Percentiles rank a stretch among this genome's conserved stretches.
Evolutionary conservation across 2,797 vertebrate genomes (phyloP).

Genomic region (Ctenopoma kingsleyae): DNA sequence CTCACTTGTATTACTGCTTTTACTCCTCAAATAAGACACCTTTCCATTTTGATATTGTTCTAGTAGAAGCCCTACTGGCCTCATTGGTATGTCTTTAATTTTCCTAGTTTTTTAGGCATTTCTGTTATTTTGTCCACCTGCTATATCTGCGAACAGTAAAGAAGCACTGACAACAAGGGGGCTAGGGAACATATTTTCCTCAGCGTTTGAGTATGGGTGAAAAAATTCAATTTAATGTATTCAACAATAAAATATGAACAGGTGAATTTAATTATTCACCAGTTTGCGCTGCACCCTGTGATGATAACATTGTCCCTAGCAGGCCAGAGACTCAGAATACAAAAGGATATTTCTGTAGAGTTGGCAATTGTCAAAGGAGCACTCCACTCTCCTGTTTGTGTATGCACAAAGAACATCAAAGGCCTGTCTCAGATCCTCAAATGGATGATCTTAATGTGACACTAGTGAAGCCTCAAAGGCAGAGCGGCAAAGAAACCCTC

Average conservation of each 20-base stretch:
- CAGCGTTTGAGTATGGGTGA: conserved; percentile 31
- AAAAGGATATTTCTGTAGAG: conserved; percentile 72
- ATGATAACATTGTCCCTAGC: conserved; percentile 75
- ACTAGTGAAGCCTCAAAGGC: conserved; percentile 76
- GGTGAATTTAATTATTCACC: conserved; percentile 80
- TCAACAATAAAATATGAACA: conserved; percentile 77
- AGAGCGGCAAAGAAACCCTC: conserved; percentile 66
- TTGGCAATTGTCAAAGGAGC: conserved; percentile 80
- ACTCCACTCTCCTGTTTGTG: conserved; percentile 77
- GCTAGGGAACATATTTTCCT: conserved; percentile 35
- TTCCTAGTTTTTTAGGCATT: conserved; percentile 9
- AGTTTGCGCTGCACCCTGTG: conserved; percentile 59
- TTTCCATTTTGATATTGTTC: conserved; percentile 3
- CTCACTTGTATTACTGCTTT: not conserved
- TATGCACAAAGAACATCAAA: conserved; percentile 85
- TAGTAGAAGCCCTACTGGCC: not conserved
- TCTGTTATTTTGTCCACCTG: conserved; percentile 35
- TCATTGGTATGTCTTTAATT: conserved; percentile 4
- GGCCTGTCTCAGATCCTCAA: conserved; percentile 76
- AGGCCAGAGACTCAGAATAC: conserved; percentile 66
- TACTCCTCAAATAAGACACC: conserved; percentile 12
- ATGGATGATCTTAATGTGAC: conserved; percentile 83
- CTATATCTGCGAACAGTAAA: conserved; percentile 32
- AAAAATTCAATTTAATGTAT: conserved; percentile 67
- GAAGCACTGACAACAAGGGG: conserved; percentile 12